Percentiles rank a stretch among this genome's conserved stretches.
Evolutionary conservation across 2,888 invertebrate genomes (phyloP).

Genomic region (Oscheius sp.): DNA sequence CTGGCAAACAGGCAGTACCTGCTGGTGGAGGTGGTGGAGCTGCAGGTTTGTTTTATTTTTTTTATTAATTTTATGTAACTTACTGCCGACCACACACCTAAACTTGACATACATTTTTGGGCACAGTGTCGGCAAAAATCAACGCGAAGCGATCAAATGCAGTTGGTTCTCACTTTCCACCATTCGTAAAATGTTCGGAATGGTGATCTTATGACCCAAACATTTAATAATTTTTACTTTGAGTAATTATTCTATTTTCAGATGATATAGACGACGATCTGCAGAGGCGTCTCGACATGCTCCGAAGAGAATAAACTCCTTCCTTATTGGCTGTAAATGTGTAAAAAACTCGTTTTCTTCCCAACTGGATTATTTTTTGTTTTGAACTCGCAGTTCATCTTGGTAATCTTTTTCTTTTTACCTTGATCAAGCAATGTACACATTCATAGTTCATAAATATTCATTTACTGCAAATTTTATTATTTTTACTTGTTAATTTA

Average conservation of each 20-base stretch:
- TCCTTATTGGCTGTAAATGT: slow-evolving; percentile 21
- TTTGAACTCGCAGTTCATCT: too few relatives aligned
- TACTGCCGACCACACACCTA: not conserved
- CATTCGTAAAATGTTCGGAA: not conserved
- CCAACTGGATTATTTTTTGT: too few relatives aligned
- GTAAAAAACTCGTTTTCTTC: slow-evolving; percentile 2
- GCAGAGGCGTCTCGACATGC: slow-evolving; percentile 76
- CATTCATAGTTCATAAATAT: slow-evolving; percentile 2
- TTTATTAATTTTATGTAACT: not conserved
- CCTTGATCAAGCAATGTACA: not conserved
- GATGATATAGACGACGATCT: slow-evolving; percentile 89
- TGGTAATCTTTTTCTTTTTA: too few relatives aligned
- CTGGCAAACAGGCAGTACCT: slow-evolving; percentile 30
- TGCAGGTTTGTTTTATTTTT: not conserved
- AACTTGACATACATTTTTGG: too few relatives aligned
- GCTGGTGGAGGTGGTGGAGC: slow-evolving; percentile 43
- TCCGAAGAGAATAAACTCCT: slow-evolving; percentile 47
- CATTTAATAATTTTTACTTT: too few relatives aligned
- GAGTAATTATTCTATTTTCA: slow-evolving; percentile 1
- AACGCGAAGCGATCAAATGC: slow-evolving; percentile 34
- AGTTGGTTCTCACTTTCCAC: slow-evolving; percentile 36
- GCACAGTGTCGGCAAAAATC: slow-evolving; percentile 11
- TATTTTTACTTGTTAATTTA: too few relatives aligned
- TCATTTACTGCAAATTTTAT: too few relatives aligned
- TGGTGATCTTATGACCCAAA: slow-evolving; percentile 8